phyloP scores from a whole-genome alignment of 23 tunicate species.

The Ascidia mentula region DNA sequence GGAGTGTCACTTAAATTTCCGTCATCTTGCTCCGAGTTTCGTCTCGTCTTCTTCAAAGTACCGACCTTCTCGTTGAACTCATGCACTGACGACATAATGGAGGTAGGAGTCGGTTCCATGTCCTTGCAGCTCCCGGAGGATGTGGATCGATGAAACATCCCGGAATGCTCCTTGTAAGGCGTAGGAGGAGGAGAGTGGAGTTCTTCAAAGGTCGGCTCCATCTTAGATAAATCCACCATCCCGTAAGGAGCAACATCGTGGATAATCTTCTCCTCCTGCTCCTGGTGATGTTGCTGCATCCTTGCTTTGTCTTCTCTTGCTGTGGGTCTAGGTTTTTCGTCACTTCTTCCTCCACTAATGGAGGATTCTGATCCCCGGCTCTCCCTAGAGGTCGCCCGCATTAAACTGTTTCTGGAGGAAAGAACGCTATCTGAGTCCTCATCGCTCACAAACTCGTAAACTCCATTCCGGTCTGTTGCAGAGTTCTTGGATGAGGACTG shows the following conservation, averaged over 20 bases:
- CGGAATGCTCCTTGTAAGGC: conserved; percentile 2
- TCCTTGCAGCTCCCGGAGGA: conserved; percentile 2
- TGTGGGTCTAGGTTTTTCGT: neutral
- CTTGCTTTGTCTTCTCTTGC: neutral
- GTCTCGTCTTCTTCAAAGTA: conserved; percentile 14
- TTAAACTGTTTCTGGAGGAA: neutral
- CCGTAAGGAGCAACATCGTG: conserved; percentile 80
- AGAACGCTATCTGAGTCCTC: conserved; percentile 7
- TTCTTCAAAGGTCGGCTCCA: conserved; percentile 41
- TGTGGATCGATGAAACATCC: neutral
- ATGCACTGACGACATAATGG: conserved; percentile 48
- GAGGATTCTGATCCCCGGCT: conserved; percentile 25
- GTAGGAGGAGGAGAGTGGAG: conserved; percentile 10
- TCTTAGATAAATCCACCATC: conserved; percentile 67
- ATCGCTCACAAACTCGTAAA: conserved; percentile 26
- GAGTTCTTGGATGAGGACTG: neutral
- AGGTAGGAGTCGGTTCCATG: conserved; percentile 42
- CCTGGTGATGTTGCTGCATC: neutral
- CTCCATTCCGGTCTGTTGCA: conserved; percentile 5
- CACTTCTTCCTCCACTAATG: neutral
- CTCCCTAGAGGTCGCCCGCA: conserved; percentile 18
- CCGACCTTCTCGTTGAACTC: conserved; percentile 45
- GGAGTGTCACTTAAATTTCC: conserved; percentile 33
- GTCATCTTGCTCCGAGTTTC: neutral
- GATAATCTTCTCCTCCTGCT: conserved; percentile 6